Base-by-base conservation (phyloP, 2,113 vertebrate species). In the Paedocypris sp. region DNA sequence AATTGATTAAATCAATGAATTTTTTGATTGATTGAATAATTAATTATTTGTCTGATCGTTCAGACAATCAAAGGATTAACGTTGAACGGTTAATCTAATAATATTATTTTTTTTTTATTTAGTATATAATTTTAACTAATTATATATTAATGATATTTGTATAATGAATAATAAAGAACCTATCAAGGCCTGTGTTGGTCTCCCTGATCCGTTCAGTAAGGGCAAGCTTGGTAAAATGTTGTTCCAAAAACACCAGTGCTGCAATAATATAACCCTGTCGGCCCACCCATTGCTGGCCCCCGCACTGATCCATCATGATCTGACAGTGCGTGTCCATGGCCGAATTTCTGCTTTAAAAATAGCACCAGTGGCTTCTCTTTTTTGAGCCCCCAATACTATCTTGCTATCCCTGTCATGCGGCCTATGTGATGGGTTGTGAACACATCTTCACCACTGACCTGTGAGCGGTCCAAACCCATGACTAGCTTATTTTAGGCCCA, bases 261-360 rank as follows among this genome's bases (percentile, higher is more conserved):
- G 41, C 50, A 58, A 59, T 67, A 54, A 58, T 36, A 16, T 46
- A 38, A 28, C 31, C 42, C 66, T 51, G 15, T n/a, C 47, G 35
- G 59, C 31, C 66, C 20, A 6, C 49, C 47, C 52, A 52, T 46
- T 45, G 49, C 67, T 51, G 23, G 50, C 59, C 48, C 33, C 52
- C 57, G 31, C 43, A 15, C 60, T 74, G 75, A 80, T 80, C 80
- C 78, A 80, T 86, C 81, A 80, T 76, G 49, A 57, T 72, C 50
- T 79, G 77, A 79, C 79, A 79, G 77, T 68, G 25, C 72, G 74
- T 75, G 75, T 77, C 79, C 22, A 16, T 46, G 71, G 74, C 72
- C 82, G 78, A 68, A 83, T 83, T 75, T 85, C 75, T 82, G 73
- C 74, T 75, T 85, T 72, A 73, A 72, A 88, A 90, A 90, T 90